phyloP scores from a whole-genome alignment of 92 coral and sea anemone genomes.

The Blastomussa wellsi region DNA sequence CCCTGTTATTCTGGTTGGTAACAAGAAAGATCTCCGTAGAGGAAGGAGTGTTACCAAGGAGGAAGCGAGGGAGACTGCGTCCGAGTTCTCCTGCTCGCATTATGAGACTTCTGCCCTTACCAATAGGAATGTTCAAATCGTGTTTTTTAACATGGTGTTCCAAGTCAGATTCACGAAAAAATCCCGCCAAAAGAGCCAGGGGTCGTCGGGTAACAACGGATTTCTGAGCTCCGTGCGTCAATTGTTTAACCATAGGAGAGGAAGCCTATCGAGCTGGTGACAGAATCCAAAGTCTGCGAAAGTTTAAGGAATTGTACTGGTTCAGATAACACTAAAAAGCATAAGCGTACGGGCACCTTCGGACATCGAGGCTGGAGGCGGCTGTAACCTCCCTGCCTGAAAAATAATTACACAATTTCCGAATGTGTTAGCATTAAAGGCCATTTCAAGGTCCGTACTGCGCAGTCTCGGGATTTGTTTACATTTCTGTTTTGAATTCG shows the following conservation, averaged over 20 bases:
- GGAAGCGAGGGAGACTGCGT: conserved; percentile 87
- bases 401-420: no score
- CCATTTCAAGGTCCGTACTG: no score
- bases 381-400: no score
- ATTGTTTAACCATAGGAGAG: conserved; percentile 70
- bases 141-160: conserved; percentile 86
- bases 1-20: conserved; percentile 92
- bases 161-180: conserved; percentile 86
- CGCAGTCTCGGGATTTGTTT: no score
- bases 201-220: conserved; percentile 61
- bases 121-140: conserved; percentile 88
- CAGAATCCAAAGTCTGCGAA: not conserved
- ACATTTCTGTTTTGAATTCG: no score
- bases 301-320: not conserved
- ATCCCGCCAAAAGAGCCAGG: conserved; percentile 62
- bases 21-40: conserved; percentile 90
- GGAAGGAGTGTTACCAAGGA: conserved; percentile 85
- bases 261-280: conserved; percentile 59
- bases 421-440: no score
- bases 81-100: conserved; percentile 85
- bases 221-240: conserved; percentile 89
- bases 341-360: no score
- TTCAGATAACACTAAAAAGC: not conserved
- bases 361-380: no score
- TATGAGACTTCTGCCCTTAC: conserved; percentile 93